Evolutionary conservation across 1,140 invertebrate species (phyloP).

Genomic region (Chelonus insularis): DNA sequence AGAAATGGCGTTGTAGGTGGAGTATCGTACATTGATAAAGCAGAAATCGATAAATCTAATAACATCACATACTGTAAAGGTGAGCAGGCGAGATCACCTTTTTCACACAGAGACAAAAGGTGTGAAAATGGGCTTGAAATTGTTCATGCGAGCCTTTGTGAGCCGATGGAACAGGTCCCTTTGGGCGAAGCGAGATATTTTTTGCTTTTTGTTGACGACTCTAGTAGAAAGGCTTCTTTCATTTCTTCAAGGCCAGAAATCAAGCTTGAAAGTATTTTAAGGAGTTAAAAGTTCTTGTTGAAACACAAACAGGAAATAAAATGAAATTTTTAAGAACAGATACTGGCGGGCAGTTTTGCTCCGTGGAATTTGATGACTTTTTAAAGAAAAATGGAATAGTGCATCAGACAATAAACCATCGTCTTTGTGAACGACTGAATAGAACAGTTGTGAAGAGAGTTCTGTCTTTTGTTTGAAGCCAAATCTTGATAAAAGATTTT

Average conservation of each 20-base stretch:
- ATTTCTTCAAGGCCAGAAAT: conserved; percentile 53
- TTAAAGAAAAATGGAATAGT: conserved; percentile 40
- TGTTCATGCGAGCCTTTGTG: conserved; percentile 54
- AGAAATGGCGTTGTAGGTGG: background rate
- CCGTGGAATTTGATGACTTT: conserved; percentile 41
- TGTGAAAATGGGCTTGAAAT: conserved; percentile 34
- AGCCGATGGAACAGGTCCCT: conserved; percentile 50
- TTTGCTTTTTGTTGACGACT: conserved; percentile 52
- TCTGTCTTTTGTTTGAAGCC: conserved; percentile 38
- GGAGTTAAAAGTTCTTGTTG: conserved; percentile 42
- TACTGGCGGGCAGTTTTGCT: conserved; percentile 54
- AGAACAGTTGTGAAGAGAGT: conserved; percentile 54
- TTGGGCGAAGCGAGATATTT: conserved; percentile 43
- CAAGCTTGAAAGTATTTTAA: conserved; percentile 45
- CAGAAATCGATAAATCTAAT: background rate
- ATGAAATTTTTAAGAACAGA: conserved; percentile 51
- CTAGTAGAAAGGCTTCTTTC: conserved; percentile 43
- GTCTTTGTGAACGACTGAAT: conserved; percentile 51
- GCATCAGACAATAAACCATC: conserved; percentile 51
- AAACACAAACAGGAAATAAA: conserved; percentile 43
- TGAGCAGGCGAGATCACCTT: background rate
- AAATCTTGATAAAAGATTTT: conserved; percentile 42
- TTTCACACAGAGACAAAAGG: background rate
- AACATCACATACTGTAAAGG: background rate
- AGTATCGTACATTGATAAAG: background rate